Percentiles rank a stretch among this genome's conserved stretches.
Conservation (phyloP, 2,797 vertebrate genomes). For the Bradypus variegatus region DNA sequence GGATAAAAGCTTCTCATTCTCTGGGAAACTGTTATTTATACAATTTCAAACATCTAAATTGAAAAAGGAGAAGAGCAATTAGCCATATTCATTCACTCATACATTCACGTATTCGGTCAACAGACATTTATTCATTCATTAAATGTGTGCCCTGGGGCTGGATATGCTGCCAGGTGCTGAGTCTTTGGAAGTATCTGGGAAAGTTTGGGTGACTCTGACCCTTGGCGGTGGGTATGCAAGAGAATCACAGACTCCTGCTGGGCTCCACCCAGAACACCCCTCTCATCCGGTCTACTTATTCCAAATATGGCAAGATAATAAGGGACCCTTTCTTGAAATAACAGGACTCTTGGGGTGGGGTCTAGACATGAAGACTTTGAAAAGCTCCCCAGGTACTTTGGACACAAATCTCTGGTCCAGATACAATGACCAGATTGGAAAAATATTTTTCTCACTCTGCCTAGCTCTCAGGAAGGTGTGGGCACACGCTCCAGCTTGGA, state of each 20-base stretch:
- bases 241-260: not conserved
- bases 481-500: not conserved
- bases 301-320: constrained; percentile 74
- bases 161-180: not conserved
- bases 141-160: not conserved
- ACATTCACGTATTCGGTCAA: not conserved
- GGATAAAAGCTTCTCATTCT: not conserved
- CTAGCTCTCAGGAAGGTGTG: not conserved
- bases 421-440: not conserved
- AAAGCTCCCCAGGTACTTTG: not conserved
- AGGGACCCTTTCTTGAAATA: constrained; percentile 72
- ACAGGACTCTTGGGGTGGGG: not conserved
- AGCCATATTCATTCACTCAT: not conserved
- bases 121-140: not conserved
- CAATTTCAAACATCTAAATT: not conserved
- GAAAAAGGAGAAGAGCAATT: not conserved
- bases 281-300: constrained; percentile 71
- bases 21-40: not conserved
- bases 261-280: not conserved
- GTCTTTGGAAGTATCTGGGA: not conserved
- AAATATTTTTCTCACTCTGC: not conserved
- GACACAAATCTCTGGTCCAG: not conserved
- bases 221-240: not conserved
- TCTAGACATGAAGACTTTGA: not conserved
- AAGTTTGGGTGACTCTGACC: not conserved